Base-by-base conservation (phyloP, 2,113 vertebrate genomes). In the Macheiramphus alcinus region DNA sequence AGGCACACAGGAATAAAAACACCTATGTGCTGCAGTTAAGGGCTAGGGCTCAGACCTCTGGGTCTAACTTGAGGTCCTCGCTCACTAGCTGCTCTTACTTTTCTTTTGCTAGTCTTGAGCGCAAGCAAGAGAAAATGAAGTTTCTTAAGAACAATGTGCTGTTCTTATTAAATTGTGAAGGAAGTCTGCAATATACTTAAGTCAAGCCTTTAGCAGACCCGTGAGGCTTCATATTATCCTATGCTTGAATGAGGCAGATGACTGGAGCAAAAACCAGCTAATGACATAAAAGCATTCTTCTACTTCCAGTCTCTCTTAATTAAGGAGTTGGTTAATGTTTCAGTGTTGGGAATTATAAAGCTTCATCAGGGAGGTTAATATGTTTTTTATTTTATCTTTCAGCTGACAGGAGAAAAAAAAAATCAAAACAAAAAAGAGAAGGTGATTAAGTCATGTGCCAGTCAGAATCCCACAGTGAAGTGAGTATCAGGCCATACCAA, bases 271-370 rank as follows among this genome's bases (percentile, higher is more conserved):
- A 96, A 97, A 70, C 70, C 92, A 96, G 96, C 96, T 94, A 95
- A 96, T 97, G 96, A 96, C 96, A 95, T 96, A 95, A 96, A 97
- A 96, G 96, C 96, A 96, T 97, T 97, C 94, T 95, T 97, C 90
- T 95, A 95, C 93, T 94, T 96, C 91, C 92, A 92, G 93, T 72
- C 93, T 95, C 91, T 94, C 89, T 96, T 97, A 96, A 96, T 97
- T 96, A 96, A 90, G 95, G 91, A 87, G 58, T 92, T 95, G 81
- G 94, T 95, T 97, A 95, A 96, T 82, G 93, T 95, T 96, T 97
- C 91, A 91, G 89, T 83, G 87, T 91, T 87, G 95, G 86, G 95
- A 95, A 96, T 96, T 93, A 80, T 26, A 93, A 93, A 76, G 87
- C 91, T 93, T 97, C 94, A 91, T 94, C 71, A 36, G 87, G 85